phyloP scores from a whole-genome alignment of 2,113 vertebrate genomes.

The Neolamprologus brichardi region DNA sequence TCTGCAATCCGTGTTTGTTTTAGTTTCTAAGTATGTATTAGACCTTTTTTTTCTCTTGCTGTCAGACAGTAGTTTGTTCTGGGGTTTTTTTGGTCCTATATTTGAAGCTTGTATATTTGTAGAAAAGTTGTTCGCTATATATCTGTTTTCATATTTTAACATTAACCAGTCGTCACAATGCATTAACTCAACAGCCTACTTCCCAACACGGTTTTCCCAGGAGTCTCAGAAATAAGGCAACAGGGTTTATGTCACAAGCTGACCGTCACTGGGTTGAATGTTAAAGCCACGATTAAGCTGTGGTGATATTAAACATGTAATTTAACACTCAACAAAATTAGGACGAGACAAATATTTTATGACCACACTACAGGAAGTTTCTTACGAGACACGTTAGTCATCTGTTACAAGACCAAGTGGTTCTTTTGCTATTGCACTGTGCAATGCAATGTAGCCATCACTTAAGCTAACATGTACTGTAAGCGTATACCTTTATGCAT shows the following conservation, averaged over 20 bases:
- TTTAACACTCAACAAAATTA: neutral
- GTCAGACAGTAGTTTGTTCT: slow-evolving; percentile 43
- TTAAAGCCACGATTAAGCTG: neutral
- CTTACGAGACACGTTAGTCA: neutral
- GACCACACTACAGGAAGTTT: neutral
- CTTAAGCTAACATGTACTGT: neutral
- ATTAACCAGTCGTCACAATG: neutral
- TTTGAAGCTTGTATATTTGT: slow-evolving; percentile 67
- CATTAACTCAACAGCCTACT: neutral
- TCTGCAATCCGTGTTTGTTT: slow-evolving; percentile 51
- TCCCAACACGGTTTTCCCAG: neutral
- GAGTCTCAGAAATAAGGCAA: neutral
- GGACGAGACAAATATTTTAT: neutral
- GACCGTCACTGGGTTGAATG: neutral
- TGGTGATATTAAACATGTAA: neutral
- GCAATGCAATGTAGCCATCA: neutral
- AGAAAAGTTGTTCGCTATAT: slow-evolving; percentile 41
- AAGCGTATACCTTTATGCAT: neutral
- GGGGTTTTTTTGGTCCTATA: neutral
- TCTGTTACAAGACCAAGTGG: neutral
- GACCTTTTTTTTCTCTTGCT: slow-evolving; percentile 34
- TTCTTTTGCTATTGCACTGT: neutral
- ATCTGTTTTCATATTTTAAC: slow-evolving; percentile 27
- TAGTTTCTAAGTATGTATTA: slow-evolving; percentile 47
- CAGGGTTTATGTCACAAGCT: neutral